Percentiles rank a stretch among this genome's conserved stretches.
Conservation (phyloP, 37 sponge, comb jelly and placozoan genomes). For the Chondrilla cf. caribensis region DNA sequence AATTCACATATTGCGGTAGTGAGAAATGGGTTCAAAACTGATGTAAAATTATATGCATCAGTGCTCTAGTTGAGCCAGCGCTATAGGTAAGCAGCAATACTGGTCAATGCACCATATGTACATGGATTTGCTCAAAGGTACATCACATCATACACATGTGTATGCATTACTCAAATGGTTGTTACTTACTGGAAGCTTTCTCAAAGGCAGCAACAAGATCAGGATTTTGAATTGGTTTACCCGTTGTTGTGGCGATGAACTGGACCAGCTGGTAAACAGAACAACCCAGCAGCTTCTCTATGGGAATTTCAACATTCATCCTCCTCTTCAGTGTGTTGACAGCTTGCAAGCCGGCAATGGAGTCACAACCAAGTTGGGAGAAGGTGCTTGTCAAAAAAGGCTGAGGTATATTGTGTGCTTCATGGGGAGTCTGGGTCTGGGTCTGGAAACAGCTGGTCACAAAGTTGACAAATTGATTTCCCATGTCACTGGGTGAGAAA, state of each 20-base stretch:
- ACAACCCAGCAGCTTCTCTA: slow-evolving; percentile 21
- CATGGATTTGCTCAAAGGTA: too few species aligned
- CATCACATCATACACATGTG: too few species aligned
- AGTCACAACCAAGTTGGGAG: slow-evolving; percentile 61
- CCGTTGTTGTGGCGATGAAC: neutral
- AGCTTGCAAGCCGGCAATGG: slow-evolving; percentile 39
- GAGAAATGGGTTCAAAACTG: too few species aligned
- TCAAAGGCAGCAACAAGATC: too few species aligned
- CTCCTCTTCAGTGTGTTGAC: slow-evolving; percentile 21
- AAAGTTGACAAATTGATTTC: neutral
- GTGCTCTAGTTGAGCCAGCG: too few species aligned
- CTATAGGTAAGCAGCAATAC: too few species aligned
- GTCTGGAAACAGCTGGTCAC: neutral
- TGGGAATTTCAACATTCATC: slow-evolving; percentile 24
- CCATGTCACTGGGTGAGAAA: neutral
- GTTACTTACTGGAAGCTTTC: too few species aligned
- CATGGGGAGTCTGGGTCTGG: too few species aligned
- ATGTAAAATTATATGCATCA: too few species aligned
- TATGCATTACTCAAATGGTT: too few species aligned
- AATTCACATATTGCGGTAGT: too few species aligned
- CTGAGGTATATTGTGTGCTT: neutral
- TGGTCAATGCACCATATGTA: too few species aligned
- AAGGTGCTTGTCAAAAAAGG: slow-evolving; percentile 3
- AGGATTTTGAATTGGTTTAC: neutral
- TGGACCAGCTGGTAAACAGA: slow-evolving; percentile 11